Percentiles rank a stretch among this genome's conserved stretches.
These are phyloP conservation scores for Drosophila basisetae DNA, from an alignment of 2,888 invertebrate genomes.

Conservation along the genomic window DNA sequence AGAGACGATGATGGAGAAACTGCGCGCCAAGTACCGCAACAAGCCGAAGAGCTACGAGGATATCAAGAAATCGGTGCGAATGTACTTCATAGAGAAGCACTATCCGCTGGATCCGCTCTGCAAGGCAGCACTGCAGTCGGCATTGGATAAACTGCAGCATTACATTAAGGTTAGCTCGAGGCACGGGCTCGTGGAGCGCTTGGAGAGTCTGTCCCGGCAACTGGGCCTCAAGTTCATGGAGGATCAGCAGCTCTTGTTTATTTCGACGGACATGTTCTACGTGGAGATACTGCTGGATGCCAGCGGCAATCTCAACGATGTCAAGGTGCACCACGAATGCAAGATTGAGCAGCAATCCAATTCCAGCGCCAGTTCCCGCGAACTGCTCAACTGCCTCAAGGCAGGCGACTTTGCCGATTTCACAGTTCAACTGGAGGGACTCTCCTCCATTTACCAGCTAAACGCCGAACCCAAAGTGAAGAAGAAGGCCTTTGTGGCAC, in stretches of 20 bases:
- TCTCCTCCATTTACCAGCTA: slow-evolving; percentile 96
- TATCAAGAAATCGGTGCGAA: slow-evolving; percentile 94
- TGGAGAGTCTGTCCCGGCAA: slow-evolving; percentile 96
- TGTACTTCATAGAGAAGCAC: slow-evolving; percentile 95
- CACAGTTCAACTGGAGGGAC: slow-evolving; percentile 95
- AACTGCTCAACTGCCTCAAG: slow-evolving; percentile 93
- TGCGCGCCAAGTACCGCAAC: slow-evolving; percentile 92
- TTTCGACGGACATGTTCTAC: slow-evolving; percentile 98
- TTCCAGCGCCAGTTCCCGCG: slow-evolving; percentile 83
- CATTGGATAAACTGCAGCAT: slow-evolving; percentile 95
- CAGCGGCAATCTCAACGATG: slow-evolving; percentile 94
- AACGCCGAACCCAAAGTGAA: slow-evolving; percentile 97
- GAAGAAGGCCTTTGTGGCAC: slow-evolving; percentile 95
- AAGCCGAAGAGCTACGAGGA: slow-evolving; percentile 93
- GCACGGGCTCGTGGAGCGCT: slow-evolving; percentile 95
- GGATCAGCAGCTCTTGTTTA: slow-evolving; percentile 93
- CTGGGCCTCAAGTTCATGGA: slow-evolving; percentile 95
- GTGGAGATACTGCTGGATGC: slow-evolving; percentile 95
- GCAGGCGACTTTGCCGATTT: slow-evolving; percentile 96
- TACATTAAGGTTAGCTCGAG: slow-evolving; percentile 96
- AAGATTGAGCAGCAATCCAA: slow-evolving; percentile 93
- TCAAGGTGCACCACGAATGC: slow-evolving; percentile 95
- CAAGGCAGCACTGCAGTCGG: slow-evolving; percentile 94
- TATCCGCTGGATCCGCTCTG: slow-evolving; percentile 94
- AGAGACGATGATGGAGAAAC: slow-evolving; percentile 95